Conservation (phyloP, 2,113 vertebrate species). For the Arizona elegans region DNA sequence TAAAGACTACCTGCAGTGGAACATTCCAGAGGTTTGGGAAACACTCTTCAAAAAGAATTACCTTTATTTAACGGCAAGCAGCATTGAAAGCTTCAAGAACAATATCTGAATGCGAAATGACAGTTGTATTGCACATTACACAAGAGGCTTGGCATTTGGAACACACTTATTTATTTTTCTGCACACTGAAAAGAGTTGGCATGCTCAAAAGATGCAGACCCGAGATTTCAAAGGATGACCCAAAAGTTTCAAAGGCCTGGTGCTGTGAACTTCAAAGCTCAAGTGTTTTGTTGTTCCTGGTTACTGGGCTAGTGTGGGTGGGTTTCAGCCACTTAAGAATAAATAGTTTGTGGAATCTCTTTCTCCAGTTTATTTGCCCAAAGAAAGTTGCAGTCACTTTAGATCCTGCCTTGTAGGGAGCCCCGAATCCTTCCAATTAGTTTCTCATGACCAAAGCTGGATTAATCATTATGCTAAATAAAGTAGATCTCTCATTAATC, state of each 20-base stretch:
- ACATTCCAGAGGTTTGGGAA: neutral
- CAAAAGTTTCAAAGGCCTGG: slow-evolving; percentile 10
- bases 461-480: slow-evolving; percentile 19
- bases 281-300: neutral
- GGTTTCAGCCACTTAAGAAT: neutral
- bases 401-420: neutral
- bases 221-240: slow-evolving; percentile 18
- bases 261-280: slow-evolving; percentile 5
- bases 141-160: neutral
- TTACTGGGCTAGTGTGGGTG: neutral
- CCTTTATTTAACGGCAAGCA: slow-evolving; percentile 5
- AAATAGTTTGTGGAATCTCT: slow-evolving; percentile 2
- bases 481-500: neutral
- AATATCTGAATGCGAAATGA: slow-evolving; percentile 4
- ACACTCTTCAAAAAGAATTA: neutral
- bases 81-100: neutral
- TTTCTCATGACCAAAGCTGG: slow-evolving; percentile 1
- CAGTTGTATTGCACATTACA: slow-evolving; percentile 10
- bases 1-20: neutral
- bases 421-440: slow-evolving; percentile 3
- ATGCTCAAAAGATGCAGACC: neutral
- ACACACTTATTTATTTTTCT: slow-evolving; percentile 17
- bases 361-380: slow-evolving; percentile 14
- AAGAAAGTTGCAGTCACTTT: neutral
- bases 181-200: neutral